phyloP scores from a whole-genome alignment of 2,888 invertebrate species.

The Andrena flavipes region DNA sequence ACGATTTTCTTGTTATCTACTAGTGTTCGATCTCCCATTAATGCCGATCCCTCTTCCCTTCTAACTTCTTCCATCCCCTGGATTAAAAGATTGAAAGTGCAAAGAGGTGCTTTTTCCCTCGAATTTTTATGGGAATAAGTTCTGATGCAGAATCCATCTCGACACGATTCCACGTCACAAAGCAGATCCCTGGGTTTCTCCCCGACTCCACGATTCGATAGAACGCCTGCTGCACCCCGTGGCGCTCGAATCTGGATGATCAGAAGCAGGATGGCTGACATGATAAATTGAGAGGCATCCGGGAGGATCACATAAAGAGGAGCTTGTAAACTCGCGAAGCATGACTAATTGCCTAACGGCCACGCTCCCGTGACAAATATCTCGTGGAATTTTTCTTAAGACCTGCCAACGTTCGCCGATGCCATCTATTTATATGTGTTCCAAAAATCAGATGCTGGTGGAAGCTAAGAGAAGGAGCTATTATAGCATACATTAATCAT shows the following conservation, averaged over 20 bases:
- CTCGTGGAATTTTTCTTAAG: constrained; percentile 11
- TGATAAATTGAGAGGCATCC: constrained; percentile 36
- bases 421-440: constrained; percentile 42
- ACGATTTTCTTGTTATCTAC: no score
- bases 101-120: background rate
- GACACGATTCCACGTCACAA: background rate
- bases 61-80: background rate
- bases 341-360: constrained; percentile 34
- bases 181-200: background rate
- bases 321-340: constrained; percentile 26
- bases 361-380: constrained; percentile 40
- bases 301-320: background rate
- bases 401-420: constrained; percentile 39
- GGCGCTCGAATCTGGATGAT: background rate
- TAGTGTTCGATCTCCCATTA: no score
- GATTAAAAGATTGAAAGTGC: background rate
- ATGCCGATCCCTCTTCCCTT: no score
- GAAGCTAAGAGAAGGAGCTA: background rate
- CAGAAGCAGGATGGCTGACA: background rate
- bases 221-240: background rate
- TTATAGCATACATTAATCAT: no score
- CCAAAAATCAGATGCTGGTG: constrained; percentile 12
- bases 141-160: no score
- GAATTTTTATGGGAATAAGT: background rate
- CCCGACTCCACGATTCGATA: background rate